These are phyloP conservation scores for Acanthopagrus latus DNA, from an alignment of 2,797 vertebrate genomes.

Conservation along the genomic window DNA sequence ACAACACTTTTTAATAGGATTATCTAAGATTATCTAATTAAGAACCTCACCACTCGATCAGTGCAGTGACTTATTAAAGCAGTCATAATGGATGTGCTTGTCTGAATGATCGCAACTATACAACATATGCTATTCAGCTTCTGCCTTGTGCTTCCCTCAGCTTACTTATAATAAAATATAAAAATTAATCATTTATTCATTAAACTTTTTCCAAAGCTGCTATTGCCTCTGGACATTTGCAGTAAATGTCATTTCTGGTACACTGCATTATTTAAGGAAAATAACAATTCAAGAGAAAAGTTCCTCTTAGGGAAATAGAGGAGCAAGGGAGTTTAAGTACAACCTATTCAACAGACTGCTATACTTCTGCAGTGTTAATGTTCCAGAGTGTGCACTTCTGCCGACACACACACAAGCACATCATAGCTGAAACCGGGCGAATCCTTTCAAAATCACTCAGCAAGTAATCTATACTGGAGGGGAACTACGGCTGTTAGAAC, in stretches of 20 bases:
- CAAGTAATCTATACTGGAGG: conserved; percentile 36
- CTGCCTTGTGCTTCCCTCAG: conserved; percentile 7
- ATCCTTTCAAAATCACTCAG: conserved; percentile 43
- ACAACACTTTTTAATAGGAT: neutral
- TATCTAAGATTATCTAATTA: no score
- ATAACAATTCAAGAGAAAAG: conserved; percentile 38
- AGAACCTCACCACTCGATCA: conserved; percentile 4
- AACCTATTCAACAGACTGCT: conserved; percentile 49
- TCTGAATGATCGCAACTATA: conserved; percentile 8
- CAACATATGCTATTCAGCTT: conserved; percentile 13
- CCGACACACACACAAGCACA: conserved; percentile 6
- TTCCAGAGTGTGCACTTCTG: conserved; percentile 21
- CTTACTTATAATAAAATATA: conserved; percentile 25
- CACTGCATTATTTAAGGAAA: conserved; percentile 49
- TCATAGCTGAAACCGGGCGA: conserved; percentile 39
- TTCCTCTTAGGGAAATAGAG: conserved; percentile 12
- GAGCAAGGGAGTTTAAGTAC: conserved; percentile 35
- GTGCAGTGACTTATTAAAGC: neutral
- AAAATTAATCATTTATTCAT: conserved; percentile 53
- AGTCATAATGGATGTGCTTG: neutral
- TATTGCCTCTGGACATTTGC: conserved; percentile 50
- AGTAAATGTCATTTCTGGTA: conserved; percentile 47
- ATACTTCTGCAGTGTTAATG: conserved; percentile 47
- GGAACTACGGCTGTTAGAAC: conserved; percentile 6
- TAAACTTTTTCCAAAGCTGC: conserved; percentile 42